Percentiles rank a stretch among this genome's conserved stretches.
phyloP scores from a whole-genome alignment of 2,888 invertebrate species.

The Gymnosoma rotundatum region DNA sequence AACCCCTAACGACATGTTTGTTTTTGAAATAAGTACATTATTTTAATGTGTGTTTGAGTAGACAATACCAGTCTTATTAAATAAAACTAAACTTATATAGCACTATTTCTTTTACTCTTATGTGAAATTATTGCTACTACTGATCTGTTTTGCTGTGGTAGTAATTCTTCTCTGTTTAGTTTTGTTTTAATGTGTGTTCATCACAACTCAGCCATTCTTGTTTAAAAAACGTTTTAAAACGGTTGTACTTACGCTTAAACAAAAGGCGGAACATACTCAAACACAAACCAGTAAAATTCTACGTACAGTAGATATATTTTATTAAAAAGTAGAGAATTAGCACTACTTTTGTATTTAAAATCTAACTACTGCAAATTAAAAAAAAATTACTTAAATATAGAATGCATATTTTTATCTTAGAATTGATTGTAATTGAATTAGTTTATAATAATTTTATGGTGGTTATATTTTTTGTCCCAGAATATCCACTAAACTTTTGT shows the following conservation, averaged over 20 bases:
- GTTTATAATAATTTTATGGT: no score
- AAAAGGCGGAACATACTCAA: no score
- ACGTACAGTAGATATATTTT: no score
- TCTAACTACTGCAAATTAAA: no score
- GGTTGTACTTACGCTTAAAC: conserved; percentile 14
- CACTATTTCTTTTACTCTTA: neutral
- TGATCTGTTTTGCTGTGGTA: conserved; percentile 30
- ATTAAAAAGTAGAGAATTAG: no score
- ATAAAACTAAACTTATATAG: neutral
- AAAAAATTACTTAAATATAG: no score
- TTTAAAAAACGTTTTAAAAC: conserved; percentile 42
- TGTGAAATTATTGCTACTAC: neutral
- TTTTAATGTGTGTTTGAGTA: neutral
- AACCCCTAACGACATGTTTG: conserved; percentile 44
- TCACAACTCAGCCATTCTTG: conserved; percentile 52
- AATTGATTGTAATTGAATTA: no score
- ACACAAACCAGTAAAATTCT: no score
- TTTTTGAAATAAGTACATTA: neutral
- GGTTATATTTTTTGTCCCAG: no score
- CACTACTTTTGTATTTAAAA: no score
- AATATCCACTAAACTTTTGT: no score
- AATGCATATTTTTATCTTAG: no score
- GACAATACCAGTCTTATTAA: neutral
- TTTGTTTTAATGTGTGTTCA: neutral
- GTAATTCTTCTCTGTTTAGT: conserved; percentile 1